These are phyloP conservation scores for Strigamia transsilvanica DNA, from an alignment of 2,888 invertebrate species.

Conservation along the genomic window DNA sequence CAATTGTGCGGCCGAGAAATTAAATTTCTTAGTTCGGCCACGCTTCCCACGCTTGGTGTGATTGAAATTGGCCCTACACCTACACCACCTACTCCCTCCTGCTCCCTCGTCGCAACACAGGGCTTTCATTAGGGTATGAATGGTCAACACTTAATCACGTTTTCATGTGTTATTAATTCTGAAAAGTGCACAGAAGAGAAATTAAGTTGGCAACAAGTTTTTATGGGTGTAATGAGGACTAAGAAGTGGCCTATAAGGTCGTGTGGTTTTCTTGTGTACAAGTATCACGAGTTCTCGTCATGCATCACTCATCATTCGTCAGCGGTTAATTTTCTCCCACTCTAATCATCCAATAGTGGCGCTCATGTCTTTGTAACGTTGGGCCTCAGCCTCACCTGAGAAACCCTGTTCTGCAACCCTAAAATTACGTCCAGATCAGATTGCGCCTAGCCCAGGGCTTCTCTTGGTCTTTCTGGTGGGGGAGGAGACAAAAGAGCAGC, in stretches of 20 bases:
- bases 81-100: conserved; percentile 4
- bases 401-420: neutral
- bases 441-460: neutral
- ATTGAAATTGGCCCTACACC: conserved; percentile 9
- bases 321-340: conserved; percentile 31
- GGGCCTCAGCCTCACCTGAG: conserved; percentile 5
- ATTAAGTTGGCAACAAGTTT: conserved; percentile 22
- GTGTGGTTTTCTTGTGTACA: neutral
- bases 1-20: conserved; percentile 5
- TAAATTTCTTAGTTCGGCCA: conserved; percentile 22
- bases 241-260: neutral
- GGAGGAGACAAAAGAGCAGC: conserved; percentile 17
- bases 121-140: conserved; percentile 19
- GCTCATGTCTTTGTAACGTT: conserved; percentile 2
- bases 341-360: conserved; percentile 31
- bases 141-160: conserved; percentile 31
- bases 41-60: conserved; percentile 31
- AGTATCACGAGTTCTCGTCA: neutral
- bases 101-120: neutral
- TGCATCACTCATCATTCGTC: conserved; percentile 35
- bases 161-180: conserved; percentile 18
- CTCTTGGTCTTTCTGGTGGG: neutral
- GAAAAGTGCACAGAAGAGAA: neutral
- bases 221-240: neutral
- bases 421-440: conserved; percentile 35